Evolutionary conservation across 1,140 invertebrate genomes (phyloP).

Genomic region (Laodelphax striatellus): DNA sequence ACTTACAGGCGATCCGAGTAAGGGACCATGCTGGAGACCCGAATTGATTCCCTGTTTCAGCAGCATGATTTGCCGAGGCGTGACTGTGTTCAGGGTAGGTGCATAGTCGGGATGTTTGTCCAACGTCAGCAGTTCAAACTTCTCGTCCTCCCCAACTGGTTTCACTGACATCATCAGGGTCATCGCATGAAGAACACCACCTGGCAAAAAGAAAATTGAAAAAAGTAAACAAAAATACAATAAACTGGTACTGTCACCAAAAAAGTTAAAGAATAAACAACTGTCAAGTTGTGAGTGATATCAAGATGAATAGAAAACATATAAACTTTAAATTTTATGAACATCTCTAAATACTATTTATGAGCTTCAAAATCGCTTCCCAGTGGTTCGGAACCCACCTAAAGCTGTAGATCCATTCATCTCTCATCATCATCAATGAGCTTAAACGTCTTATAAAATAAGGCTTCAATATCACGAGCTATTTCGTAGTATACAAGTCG

Average conservation of each 20-base stretch:
- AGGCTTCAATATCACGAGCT: too few species aligned
- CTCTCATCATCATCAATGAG: too few species aligned
- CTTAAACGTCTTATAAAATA: too few species aligned
- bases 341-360: too few species aligned
- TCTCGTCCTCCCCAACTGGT: slow-evolving; percentile 8
- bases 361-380: too few species aligned
- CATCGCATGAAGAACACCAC: slow-evolving; percentile 14
- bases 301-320: too few species aligned
- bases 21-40: slow-evolving; percentile 56
- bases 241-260: neutral
- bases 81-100: slow-evolving; percentile 46
- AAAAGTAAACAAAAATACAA: slow-evolving; percentile 3
- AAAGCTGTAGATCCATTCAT: too few species aligned
- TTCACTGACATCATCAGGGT: slow-evolving; percentile 18
- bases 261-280: neutral
- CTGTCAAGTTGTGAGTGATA: too few species aligned
- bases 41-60: slow-evolving; percentile 47
- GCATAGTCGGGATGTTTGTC: slow-evolving; percentile 51
- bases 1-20: slow-evolving; percentile 52
- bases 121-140: slow-evolving; percentile 36
- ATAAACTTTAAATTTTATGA: too few species aligned
- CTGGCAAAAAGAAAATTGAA: slow-evolving; percentile 16
- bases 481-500: too few species aligned
- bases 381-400: too few species aligned
- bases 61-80: slow-evolving; percentile 43